Conservation (phyloP, 2,888 invertebrate genomes). For the Micoletzkya japonica region DNA sequence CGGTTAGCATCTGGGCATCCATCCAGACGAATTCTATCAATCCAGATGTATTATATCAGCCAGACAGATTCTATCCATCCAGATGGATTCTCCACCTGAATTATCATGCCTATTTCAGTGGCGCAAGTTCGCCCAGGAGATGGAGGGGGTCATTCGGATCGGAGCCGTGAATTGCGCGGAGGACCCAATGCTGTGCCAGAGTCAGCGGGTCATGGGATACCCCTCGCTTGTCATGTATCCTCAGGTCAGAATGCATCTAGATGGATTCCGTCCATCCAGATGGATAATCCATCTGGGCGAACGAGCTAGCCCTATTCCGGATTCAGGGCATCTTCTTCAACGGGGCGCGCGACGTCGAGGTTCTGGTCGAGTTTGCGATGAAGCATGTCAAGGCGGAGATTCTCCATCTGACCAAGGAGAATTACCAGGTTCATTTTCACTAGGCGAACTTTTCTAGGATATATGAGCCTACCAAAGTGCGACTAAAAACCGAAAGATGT, state of each 20-base stretch:
- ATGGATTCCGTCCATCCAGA: background rate
- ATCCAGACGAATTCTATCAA: background rate
- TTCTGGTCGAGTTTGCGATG: conserved; percentile 73
- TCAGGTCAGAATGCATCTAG: background rate
- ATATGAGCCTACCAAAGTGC: too few species aligned
- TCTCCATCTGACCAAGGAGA: conserved; percentile 47
- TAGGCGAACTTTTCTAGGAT: background rate
- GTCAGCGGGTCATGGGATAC: conserved; percentile 77
- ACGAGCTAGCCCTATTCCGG: background rate
- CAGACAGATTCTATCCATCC: background rate
- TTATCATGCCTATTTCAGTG: conserved; percentile 68
- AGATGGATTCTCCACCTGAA: background rate
- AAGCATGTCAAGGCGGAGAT: conserved; percentile 68
- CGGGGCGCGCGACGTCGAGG: conserved; percentile 71
- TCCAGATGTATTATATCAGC: background rate
- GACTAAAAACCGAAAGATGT: background rate
- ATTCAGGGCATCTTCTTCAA: conserved; percentile 71
- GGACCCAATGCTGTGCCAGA: conserved; percentile 78
- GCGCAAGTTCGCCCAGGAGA: conserved; percentile 77
- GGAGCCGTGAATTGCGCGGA: conserved; percentile 87
- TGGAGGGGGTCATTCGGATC: conserved; percentile 79
- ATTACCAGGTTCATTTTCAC: conserved; percentile 35
- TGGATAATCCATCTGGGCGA: background rate
- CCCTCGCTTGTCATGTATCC: conserved; percentile 78
- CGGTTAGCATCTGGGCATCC: conserved; percentile 64